phyloP scores from a whole-genome alignment of 2,797 vertebrate species.

The Cetoscarus ocellatus region DNA sequence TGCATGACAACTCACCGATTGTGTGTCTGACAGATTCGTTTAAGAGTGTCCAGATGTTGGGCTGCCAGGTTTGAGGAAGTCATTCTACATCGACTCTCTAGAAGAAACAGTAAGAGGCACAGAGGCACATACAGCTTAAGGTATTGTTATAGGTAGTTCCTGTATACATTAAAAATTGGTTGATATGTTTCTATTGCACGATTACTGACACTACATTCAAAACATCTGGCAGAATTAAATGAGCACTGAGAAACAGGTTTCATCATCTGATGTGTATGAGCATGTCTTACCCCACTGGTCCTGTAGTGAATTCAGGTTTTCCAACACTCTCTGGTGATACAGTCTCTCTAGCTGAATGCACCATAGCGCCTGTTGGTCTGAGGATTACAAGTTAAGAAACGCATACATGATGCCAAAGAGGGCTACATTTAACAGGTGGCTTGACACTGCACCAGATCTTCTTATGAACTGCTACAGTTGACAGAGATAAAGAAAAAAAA shows the following conservation, averaged over 20 bases:
- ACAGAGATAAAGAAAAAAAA: not conserved
- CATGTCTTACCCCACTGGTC: slow-evolving; percentile 90
- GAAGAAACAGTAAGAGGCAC: slow-evolving; percentile 31
- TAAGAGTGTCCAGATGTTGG: slow-evolving; percentile 88
- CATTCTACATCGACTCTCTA: slow-evolving; percentile 88
- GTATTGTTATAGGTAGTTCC: not conserved
- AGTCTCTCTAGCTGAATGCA: slow-evolving; percentile 94
- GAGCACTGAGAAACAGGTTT: not conserved
- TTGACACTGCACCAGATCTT: slow-evolving; percentile 6
- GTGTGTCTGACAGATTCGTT: slow-evolving; percentile 90
- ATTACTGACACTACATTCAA: slow-evolving; percentile 22
- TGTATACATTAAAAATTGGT: not conserved
- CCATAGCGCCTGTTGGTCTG: slow-evolving; percentile 92
- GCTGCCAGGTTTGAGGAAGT: slow-evolving; percentile 76
- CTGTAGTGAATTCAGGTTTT: slow-evolving; percentile 93
- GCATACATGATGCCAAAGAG: not conserved
- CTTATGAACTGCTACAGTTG: not conserved
- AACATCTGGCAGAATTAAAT: slow-evolving; percentile 3
- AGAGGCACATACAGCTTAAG: slow-evolving; percentile 2
- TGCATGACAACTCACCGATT: slow-evolving; percentile 84
- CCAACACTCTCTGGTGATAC: slow-evolving; percentile 93
- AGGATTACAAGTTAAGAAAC: slow-evolving; percentile 72
- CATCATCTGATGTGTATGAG: too few relatives aligned
- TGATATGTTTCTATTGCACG: slow-evolving; percentile 18
- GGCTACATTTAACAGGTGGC: not conserved